Conservation (phyloP, 2,113 vertebrate genomes). For the Syngnathus typhle region DNA sequence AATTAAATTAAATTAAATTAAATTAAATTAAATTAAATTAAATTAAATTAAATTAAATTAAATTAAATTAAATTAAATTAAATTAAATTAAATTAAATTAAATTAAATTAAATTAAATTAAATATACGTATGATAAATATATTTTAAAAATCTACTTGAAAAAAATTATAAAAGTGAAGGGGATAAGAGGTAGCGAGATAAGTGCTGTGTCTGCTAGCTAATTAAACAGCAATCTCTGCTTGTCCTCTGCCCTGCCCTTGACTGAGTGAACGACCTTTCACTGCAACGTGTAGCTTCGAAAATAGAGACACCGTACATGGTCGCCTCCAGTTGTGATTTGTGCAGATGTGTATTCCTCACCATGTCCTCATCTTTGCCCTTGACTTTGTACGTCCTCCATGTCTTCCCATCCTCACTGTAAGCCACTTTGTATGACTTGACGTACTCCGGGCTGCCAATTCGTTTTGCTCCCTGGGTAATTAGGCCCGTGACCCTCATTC, state of each 20-base stretch:
- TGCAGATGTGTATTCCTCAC: slow-evolving; percentile 69
- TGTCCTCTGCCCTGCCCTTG: slow-evolving; percentile 86
- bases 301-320: slow-evolving; percentile 9
- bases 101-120: too few relatives aligned
- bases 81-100: slow-evolving; percentile 7
- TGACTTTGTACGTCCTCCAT: slow-evolving; percentile 92
- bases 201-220: slow-evolving; percentile 59
- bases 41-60: too few relatives aligned
- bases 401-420: slow-evolving; percentile 92
- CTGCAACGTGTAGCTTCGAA: slow-evolving; percentile 19
- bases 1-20: slow-evolving; percentile 18
- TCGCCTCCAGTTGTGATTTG: slow-evolving; percentile 11
- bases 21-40: too few relatives aligned
- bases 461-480: slow-evolving; percentile 98
- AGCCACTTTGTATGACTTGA: slow-evolving; percentile 98
- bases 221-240: slow-evolving; percentile 80
- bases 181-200: slow-evolving; percentile 50
- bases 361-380: slow-evolving; percentile 89
- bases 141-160: slow-evolving; percentile 18
- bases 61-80: too few relatives aligned
- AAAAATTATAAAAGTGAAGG: slow-evolving; percentile 62
- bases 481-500: slow-evolving; percentile 94
- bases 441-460: slow-evolving; percentile 95
- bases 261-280: slow-evolving; percentile 78
- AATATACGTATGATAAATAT: too few relatives aligned